Conservation (phyloP, 2,888 invertebrate species). For the Melinaea marsaeus region DNA sequence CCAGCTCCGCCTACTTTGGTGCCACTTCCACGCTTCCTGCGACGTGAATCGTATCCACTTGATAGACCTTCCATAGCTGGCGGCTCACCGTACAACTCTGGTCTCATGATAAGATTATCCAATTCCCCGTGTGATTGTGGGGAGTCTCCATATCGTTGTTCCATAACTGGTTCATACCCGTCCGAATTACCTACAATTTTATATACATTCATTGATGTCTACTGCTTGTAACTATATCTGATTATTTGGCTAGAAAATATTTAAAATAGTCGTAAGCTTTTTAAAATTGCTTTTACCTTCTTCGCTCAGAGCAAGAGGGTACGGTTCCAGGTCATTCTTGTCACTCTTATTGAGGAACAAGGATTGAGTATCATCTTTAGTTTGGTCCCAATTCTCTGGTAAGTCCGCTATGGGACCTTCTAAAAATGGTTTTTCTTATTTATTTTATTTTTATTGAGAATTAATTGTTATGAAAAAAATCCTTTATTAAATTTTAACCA, state of each 20-base stretch:
- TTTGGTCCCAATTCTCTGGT: conserved; percentile 76
- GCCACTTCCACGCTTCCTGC: conserved; percentile 69
- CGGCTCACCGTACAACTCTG: conserved; percentile 79
- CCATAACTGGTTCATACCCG: conserved; percentile 63
- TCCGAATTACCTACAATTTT: conserved; percentile 62
- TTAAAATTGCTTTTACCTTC: conserved; percentile 53
- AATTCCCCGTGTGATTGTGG: conserved; percentile 64
- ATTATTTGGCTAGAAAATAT: not conserved
- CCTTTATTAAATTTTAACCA: not conserved
- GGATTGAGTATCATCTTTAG: conserved; percentile 73
- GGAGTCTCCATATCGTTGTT: conserved; percentile 58
- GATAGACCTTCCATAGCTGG: conserved; percentile 70
- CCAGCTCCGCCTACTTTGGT: conserved; percentile 71
- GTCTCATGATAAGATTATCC: conserved; percentile 80
- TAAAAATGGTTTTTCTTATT: conserved; percentile 36
- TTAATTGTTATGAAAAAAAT: not conserved
- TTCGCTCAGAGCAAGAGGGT: conserved; percentile 73
- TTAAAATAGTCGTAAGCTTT: not conserved
- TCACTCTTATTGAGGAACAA: conserved; percentile 75
- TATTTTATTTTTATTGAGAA: not conserved
- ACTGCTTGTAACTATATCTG: not conserved
- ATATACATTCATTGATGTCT: not conserved
- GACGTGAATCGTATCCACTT: conserved; percentile 58
- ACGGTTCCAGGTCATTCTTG: conserved; percentile 75
- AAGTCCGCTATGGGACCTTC: conserved; percentile 70